Conservation (phyloP, 1,140 invertebrate genomes). For the Pseudomyrmex gracilis region DNA sequence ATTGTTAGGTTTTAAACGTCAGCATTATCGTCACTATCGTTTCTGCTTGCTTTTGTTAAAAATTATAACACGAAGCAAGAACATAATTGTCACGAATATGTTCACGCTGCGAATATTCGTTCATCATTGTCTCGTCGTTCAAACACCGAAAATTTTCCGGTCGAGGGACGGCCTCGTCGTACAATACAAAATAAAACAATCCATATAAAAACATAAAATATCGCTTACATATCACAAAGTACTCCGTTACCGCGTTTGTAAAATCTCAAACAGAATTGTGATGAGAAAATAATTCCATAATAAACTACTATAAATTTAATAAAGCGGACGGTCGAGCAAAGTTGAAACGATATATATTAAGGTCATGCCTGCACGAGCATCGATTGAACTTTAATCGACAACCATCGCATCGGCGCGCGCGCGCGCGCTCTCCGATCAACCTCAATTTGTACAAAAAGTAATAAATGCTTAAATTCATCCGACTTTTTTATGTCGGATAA, state of each 20-base stretch:
- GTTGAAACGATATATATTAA: not conserved
- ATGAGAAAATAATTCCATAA: slow-evolving; percentile 32
- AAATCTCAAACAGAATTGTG: not conserved
- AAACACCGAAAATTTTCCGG: slow-evolving; percentile 1
- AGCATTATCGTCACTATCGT: not conserved
- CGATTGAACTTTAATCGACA: slow-evolving; percentile 36
- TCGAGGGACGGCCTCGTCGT: not conserved
- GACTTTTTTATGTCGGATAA: not conserved
- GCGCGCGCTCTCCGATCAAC: not conserved
- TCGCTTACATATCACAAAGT: not conserved
- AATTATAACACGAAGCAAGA: slow-evolving; percentile 4
- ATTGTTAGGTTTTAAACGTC: not conserved
- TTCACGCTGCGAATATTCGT: slow-evolving; percentile 1
- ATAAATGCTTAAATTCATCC: slow-evolving; percentile 8
- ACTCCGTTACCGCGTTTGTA: not conserved
- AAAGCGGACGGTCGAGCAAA: not conserved
- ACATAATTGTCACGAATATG: slow-evolving; percentile 12
- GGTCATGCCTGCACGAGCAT: not conserved
- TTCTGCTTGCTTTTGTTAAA: slow-evolving; percentile 23
- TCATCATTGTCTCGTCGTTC: slow-evolving; percentile 2
- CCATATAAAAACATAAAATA: not conserved
- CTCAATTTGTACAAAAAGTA: not conserved
- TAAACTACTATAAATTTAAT: slow-evolving; percentile 21
- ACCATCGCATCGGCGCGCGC: too few species aligned
- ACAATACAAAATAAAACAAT: slow-evolving; percentile 3